phyloP scores from a whole-genome alignment of 2,888 invertebrate genomes.

The Caenorhabditis macrosperma region DNA sequence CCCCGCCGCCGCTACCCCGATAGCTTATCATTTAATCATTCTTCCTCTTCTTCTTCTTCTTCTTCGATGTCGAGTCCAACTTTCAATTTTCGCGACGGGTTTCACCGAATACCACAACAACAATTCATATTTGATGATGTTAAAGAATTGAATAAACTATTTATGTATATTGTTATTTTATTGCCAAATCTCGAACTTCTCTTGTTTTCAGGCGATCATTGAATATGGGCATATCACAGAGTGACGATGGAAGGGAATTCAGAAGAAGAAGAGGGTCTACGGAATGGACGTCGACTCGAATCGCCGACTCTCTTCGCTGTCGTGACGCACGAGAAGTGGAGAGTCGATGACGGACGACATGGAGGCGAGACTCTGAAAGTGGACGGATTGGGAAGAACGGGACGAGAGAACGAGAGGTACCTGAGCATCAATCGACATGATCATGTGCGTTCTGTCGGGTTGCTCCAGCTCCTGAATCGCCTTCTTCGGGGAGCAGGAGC shows the following conservation, averaged over 20 bases:
- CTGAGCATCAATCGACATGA: conserved; percentile 64
- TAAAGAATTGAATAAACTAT: conserved; percentile 27
- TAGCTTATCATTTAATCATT: conserved; percentile 2
- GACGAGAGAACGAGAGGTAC: conserved; percentile 10
- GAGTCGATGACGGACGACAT: conserved; percentile 49
- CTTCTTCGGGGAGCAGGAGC: conserved; percentile 53
- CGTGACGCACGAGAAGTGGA: conserved; percentile 26
- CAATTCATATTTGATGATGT: conserved; percentile 3
- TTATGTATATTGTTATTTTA: too few relatives aligned
- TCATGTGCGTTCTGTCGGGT: conserved; percentile 58
- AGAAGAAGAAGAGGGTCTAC: background rate
- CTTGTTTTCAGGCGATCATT: too few relatives aligned
- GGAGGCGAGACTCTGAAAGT: conserved; percentile 45
- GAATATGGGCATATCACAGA: conserved; percentile 11
- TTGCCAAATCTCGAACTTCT: too few relatives aligned
- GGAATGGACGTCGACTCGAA: conserved; percentile 54
- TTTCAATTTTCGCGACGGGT: conserved; percentile 46
- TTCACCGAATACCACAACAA: background rate
- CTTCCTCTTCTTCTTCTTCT: conserved; percentile 13
- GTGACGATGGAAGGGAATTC: background rate
- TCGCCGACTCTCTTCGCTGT: conserved; percentile 1
- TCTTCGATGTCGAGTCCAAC: conserved; percentile 61
- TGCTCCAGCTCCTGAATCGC: conserved; percentile 53
- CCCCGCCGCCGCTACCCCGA: conserved; percentile 42
- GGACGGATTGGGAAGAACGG: background rate